Evolutionary conservation across 2,797 vertebrate genomes (phyloP).

Genomic region (Ctenochaetus hawaiiensis): DNA sequence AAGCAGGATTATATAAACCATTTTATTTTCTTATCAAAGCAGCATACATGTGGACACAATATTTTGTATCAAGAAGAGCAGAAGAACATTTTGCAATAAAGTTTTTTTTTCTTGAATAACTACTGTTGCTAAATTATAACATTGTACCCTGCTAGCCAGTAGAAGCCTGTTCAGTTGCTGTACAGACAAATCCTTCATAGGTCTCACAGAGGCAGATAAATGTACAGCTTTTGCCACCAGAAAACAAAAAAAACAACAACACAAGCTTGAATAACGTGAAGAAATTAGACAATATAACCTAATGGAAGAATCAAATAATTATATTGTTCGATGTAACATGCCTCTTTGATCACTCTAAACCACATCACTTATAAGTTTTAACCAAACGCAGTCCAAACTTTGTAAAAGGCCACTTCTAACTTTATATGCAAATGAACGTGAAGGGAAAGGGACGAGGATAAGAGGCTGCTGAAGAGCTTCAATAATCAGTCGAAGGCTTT

Average conservation of each 20-base stretch:
- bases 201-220: slow-evolving; percentile 50
- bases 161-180: slow-evolving; percentile 42
- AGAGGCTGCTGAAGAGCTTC: slow-evolving; percentile 45
- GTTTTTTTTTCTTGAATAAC: slow-evolving; percentile 18
- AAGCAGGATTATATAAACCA: slow-evolving; percentile 56
- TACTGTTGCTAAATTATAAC: slow-evolving; percentile 21
- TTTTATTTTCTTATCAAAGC: slow-evolving; percentile 75
- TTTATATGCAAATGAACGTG: slow-evolving; percentile 63
- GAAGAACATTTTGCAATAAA: slow-evolving; percentile 59
- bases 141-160: slow-evolving; percentile 38
- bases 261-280: slow-evolving; percentile 15
- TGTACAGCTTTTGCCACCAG: slow-evolving; percentile 48
- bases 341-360: slow-evolving; percentile 49
- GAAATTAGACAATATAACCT: slow-evolving; percentile 26
- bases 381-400: slow-evolving; percentile 44
- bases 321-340: slow-evolving; percentile 22
- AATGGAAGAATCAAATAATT: slow-evolving; percentile 48
- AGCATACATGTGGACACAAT: slow-evolving; percentile 54
- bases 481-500: slow-evolving; percentile 87
- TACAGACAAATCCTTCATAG: slow-evolving; percentile 73
- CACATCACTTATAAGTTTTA: slow-evolving; percentile 33
- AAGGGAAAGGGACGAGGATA: slow-evolving; percentile 40
- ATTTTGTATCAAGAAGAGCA: slow-evolving; percentile 67
- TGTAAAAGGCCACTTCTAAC: slow-evolving; percentile 49
- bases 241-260: slow-evolving; percentile 2